A percentile compares a stretch with the other conserved stretches of the same genome.
Conservation (phyloP, 2,797 vertebrate genomes). For the Rhinichthys osculus region DNA sequence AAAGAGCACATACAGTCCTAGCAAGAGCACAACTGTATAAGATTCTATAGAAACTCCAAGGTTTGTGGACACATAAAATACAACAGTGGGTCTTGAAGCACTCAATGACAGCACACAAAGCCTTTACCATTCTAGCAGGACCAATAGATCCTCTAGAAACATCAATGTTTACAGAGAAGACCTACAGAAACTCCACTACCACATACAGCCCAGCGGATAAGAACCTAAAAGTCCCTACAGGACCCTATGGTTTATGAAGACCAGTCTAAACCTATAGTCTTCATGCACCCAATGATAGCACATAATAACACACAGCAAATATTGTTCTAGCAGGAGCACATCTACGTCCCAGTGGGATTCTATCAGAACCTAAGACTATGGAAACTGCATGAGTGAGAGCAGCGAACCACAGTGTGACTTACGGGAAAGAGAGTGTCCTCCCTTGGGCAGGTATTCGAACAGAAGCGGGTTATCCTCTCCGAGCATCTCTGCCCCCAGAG, state of each 20-base stretch:
- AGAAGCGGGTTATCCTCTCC: slow-evolving; percentile 92
- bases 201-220: neutral
- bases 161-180: neutral
- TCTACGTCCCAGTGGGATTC: neutral
- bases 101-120: neutral
- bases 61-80: neutral
- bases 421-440: slow-evolving; percentile 92
- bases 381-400: slow-evolving; percentile 11
- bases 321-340: slow-evolving; percentile 2
- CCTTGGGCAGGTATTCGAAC: slow-evolving; percentile 96
- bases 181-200: neutral
- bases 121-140: neutral
- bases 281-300: neutral
- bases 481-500: slow-evolving; percentile 92
- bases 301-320: neutral
- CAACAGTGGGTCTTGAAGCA: neutral
- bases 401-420: slow-evolving; percentile 76
- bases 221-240: neutral
- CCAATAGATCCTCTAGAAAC: neutral
- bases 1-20: neutral
- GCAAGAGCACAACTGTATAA: neutral
- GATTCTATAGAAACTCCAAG: neutral
- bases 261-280: neutral
- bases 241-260: neutral
- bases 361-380: neutral